These are phyloP conservation scores for Hirundo rustica DNA, from an alignment of 2,797 vertebrate genomes.

Conservation along the genomic window DNA sequence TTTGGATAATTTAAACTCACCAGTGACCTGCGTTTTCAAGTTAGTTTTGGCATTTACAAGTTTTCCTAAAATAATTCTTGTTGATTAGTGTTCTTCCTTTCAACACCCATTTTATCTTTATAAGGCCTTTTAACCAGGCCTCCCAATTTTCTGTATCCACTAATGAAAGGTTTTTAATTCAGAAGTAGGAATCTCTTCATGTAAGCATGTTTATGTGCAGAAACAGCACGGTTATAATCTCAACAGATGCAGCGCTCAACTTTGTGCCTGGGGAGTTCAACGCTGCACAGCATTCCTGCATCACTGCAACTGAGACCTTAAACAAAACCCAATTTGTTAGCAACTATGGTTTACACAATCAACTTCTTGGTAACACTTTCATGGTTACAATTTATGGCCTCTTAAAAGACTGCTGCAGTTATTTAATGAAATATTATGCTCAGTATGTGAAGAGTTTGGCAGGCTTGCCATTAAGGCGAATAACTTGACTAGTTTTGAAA, in stretches of 20 bases:
- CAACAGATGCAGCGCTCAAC: background rate
- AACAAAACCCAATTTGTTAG: background rate
- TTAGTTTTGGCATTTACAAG: background rate
- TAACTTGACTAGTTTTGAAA: background rate
- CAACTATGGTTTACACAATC: background rate
- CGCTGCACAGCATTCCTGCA: background rate
- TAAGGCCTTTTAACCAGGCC: background rate
- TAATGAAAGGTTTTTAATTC: background rate
- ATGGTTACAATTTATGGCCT: background rate
- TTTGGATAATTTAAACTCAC: background rate
- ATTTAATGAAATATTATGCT: background rate
- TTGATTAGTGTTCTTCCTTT: background rate
- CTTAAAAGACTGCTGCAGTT: background rate
- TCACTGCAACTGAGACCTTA: background rate
- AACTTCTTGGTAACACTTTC: background rate
- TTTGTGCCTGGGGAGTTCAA: background rate
- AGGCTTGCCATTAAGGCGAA: background rate
- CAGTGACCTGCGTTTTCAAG: background rate
- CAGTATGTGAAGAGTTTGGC: background rate
- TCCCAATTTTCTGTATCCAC: background rate
- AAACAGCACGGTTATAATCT: background rate
- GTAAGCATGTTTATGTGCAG: background rate
- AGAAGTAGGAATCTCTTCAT: background rate
- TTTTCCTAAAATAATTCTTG: background rate
- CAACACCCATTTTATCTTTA: background rate